Evolutionary conservation across 2,797 vertebrate genomes (phyloP).

Genomic region (Sebastes oblongus): DNA sequence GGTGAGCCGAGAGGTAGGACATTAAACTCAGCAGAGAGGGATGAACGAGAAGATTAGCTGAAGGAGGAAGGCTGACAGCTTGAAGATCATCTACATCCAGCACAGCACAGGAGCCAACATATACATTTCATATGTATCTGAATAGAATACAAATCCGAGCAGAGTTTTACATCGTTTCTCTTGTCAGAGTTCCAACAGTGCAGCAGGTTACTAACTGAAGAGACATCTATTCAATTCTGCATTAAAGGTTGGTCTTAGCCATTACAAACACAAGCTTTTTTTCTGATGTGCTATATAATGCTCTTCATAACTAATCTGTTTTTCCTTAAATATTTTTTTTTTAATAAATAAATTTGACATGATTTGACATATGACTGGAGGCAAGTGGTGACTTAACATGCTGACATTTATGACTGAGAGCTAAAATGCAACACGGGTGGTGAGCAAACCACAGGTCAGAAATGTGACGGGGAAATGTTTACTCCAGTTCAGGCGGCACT

Average conservation of each 20-base stretch:
- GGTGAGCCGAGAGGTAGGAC: constrained; percentile 61
- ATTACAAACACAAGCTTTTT: background rate
- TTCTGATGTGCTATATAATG: background rate
- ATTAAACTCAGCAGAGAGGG: constrained; percentile 67
- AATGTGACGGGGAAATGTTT: background rate
- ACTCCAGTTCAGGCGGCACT: background rate
- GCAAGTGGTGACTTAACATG: constrained; percentile 5
- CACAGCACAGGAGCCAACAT: background rate
- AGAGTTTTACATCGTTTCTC: background rate
- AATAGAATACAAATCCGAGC: background rate
- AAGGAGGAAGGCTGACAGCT: constrained; percentile 57
- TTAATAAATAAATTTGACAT: background rate
- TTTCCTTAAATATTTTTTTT: background rate
- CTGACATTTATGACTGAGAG: constrained; percentile 1
- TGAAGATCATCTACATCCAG: constrained; percentile 51
- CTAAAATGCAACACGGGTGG: background rate
- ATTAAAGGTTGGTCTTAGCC: background rate
- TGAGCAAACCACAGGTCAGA: constrained; percentile 4
- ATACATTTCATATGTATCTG: background rate
- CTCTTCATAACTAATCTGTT: background rate
- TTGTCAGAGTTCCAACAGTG: background rate
- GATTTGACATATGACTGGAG: constrained; percentile 3
- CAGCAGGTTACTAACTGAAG: background rate
- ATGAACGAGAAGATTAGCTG: constrained; percentile 66
- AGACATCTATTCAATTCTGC: background rate